These are phyloP conservation scores for Scaptomyza reducta DNA, from an alignment of 2,888 invertebrate species.

Conservation along the genomic window DNA sequence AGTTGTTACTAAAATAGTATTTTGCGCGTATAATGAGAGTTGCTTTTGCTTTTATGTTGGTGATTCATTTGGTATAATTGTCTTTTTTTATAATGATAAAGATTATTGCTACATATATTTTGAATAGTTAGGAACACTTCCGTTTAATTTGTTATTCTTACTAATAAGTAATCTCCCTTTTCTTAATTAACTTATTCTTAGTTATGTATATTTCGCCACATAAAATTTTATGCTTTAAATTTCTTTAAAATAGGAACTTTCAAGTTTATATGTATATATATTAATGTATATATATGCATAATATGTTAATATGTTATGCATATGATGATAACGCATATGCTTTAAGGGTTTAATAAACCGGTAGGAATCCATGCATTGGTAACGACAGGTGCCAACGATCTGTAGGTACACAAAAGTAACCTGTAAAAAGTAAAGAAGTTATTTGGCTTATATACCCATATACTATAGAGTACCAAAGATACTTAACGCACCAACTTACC, in stretches of 20 bases:
- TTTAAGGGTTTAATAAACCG: not conserved
- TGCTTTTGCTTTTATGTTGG: conserved; percentile 7
- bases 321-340: conserved; percentile 13
- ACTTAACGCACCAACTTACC: conserved; percentile 11
- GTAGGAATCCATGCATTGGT: conserved; percentile 3
- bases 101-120: conserved; percentile 51
- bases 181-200: conserved; percentile 43
- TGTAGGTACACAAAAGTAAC: conserved; percentile 4
- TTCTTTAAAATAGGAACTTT: conserved; percentile 79
- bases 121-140: conserved; percentile 75
- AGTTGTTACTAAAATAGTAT: not conserved
- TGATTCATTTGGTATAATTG: conserved; percentile 23
- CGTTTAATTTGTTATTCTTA: conserved; percentile 58
- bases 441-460: not conserved
- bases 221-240: conserved; percentile 57
- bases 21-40: not conserved
- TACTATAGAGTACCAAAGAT: not conserved
- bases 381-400: conserved; percentile 2
- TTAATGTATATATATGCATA: conserved; percentile 32
- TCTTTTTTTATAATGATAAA: conserved; percentile 10
- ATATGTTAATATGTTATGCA: conserved; percentile 31
- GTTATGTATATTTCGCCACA: conserved; percentile 42
- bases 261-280: conserved; percentile 64
- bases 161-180: conserved; percentile 35
- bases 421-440: conserved; percentile 7